Base-by-base conservation (phyloP, 2,113 vertebrate species). In the Brienomyrus longianalis region DNA sequence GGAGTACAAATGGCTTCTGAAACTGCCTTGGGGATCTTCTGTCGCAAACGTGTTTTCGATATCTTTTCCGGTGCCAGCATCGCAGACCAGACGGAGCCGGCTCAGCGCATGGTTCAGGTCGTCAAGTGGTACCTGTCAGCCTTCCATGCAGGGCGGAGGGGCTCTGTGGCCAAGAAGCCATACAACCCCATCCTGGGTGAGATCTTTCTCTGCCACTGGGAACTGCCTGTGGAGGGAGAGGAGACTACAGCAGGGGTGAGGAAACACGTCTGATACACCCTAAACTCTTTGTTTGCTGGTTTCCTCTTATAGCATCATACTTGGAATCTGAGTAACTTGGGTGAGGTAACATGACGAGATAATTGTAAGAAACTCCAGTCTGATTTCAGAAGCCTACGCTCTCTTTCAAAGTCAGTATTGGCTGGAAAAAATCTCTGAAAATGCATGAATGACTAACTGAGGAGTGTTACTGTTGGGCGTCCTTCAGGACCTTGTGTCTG, bases 51-150 rank as follows among this genome's bases (percentile, higher is more conserved):
- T 80, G 74, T 80, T 80, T 35, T 80, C 35, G 19, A 43, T 43
- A 39, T 43, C 15, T 80, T 43, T 43, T 45, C 27, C 9, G 31
- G 56, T 17, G 17, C 10, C 66, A 99, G 98, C 93, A 99, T 99
- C 45, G 98, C 97, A 87, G 98, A 99, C 90, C 98, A 99, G 94
- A 94, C 94, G 83, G 98, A 99, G 89, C 94, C 98, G 66, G 96
- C 94, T 92, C 98, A 99, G 45, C 96, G 98, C 89, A 99, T 99
- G 98, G 97, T 98, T 45, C 96, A 99, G 21, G 98, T 99, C 92
- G 97, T 99, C 1, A 98, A 96, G 87, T 99, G 98, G 98, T 99
- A 99, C 95, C 97, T 99, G 91, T 99, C 98, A 56, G 98, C 98
- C 88, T 99, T 99, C 93, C 98, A 99, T 31, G 98, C 98, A 23